phyloP scores from a whole-genome alignment of 2,888 invertebrate genomes.

The Aricia artaxerxes region DNA sequence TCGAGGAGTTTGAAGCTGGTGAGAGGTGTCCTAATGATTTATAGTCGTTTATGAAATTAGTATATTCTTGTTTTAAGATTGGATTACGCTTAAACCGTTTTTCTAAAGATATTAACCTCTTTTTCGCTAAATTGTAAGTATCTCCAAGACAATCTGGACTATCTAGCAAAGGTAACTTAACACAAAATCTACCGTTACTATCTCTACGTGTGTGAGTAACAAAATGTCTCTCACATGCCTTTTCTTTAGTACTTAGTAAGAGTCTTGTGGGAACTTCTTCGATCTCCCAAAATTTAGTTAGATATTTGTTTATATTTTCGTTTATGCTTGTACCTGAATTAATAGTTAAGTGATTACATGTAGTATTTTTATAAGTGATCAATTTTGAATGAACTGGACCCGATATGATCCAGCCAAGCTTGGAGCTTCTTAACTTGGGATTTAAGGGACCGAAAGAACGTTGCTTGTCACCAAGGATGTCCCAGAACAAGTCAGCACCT shows the following conservation, averaged over 20 bases:
- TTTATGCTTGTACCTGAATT: not conserved
- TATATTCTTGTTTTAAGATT: slow-evolving; percentile 10
- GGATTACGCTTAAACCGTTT: too few relatives aligned
- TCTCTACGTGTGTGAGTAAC: slow-evolving; percentile 35
- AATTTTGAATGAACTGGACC: slow-evolving; percentile 40
- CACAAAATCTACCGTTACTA: not conserved
- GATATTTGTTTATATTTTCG: slow-evolving; percentile 34
- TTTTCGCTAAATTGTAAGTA: too few relatives aligned
- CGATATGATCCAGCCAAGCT: slow-evolving; percentile 45
- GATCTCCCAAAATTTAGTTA: slow-evolving; percentile 37
- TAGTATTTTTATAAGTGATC: not conserved
- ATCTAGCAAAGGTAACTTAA: slow-evolving; percentile 30
- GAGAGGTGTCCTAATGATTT: slow-evolving; percentile 35
- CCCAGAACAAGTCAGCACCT: slow-evolving; percentile 43
- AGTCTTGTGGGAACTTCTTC: slow-evolving; percentile 41
- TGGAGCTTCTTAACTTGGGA: slow-evolving; percentile 40
- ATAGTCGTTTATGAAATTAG: too few relatives aligned
- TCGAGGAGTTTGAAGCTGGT: not conserved
- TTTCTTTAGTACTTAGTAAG: slow-evolving; percentile 36
- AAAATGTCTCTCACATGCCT: slow-evolving; percentile 43
- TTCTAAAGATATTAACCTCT: too few relatives aligned
- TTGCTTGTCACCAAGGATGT: slow-evolving; percentile 42
- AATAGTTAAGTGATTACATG: slow-evolving; percentile 35
- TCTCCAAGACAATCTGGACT: slow-evolving; percentile 40
- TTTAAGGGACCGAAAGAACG: slow-evolving; percentile 37